phyloP scores from a whole-genome alignment of 2,113 vertebrate genomes.

The Oryzias woworae region DNA sequence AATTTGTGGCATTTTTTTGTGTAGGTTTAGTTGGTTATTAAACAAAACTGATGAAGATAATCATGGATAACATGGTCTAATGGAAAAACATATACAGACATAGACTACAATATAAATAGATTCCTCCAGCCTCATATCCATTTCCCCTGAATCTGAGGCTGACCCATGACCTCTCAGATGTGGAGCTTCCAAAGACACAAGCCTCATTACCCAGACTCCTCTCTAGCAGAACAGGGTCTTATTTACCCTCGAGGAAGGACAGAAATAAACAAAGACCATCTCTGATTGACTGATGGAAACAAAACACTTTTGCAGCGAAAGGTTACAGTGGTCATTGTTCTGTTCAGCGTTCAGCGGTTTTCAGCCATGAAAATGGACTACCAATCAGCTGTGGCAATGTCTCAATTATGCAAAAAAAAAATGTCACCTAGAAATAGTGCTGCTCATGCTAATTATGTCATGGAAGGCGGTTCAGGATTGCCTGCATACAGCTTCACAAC shows the following conservation, averaged over 20 bases:
- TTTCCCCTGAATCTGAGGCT: constrained; percentile 50
- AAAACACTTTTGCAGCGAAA: constrained; percentile 55
- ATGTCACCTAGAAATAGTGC: constrained; percentile 17
- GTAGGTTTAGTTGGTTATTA: neutral
- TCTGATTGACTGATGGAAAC: constrained; percentile 59
- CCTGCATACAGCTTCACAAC: neutral
- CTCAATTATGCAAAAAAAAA: constrained; percentile 31
- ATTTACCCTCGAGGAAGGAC: constrained; percentile 69
- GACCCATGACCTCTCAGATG: constrained; percentile 66
- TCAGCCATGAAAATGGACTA: constrained; percentile 35
- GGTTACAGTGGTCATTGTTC: constrained; percentile 49
- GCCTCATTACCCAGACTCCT: constrained; percentile 70
- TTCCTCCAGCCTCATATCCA: constrained; percentile 49
- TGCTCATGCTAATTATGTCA: constrained; percentile 20
- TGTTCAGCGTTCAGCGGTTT: constrained; percentile 35
- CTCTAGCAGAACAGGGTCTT: constrained; percentile 49
- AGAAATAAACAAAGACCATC: constrained; percentile 66
- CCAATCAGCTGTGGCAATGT: constrained; percentile 26
- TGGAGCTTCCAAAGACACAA: constrained; percentile 56
- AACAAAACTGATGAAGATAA: constrained; percentile 3
- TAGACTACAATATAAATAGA: constrained; percentile 60
- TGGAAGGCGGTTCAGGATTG: neutral
- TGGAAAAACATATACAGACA: constrained; percentile 16
- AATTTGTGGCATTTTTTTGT: too few species aligned
- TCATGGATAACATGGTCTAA: constrained; percentile 17